Evolutionary conservation across 2,888 invertebrate genomes (phyloP).

Genomic region (Amaurobius ferox): DNA sequence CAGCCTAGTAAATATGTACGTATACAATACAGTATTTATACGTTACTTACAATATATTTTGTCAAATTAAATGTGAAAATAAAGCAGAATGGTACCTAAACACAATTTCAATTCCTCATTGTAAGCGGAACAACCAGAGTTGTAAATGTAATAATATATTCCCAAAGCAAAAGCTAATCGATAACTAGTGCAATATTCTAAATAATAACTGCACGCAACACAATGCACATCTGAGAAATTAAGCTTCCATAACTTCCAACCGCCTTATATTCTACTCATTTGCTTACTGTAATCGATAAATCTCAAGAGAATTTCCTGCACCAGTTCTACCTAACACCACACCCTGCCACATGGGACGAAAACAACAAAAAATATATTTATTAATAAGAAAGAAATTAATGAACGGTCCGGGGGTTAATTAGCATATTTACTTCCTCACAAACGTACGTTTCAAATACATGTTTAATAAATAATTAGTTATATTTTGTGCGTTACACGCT

Average conservation of each 20-base stretch:
- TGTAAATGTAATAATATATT: no score
- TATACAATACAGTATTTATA: no score
- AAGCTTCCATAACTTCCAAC: not conserved
- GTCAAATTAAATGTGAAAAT: no score
- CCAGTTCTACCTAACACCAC: conserved; percentile 39
- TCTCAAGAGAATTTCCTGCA: conserved; percentile 13
- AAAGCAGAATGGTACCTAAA: no score
- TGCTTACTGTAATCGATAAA: conserved; percentile 52
- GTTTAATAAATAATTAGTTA: not conserved
- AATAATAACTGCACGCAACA: no score
- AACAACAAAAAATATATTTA: conserved; percentile 47
- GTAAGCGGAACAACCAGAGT: no score
- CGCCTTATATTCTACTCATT: not conserved
- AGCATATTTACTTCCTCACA: conserved; percentile 41
- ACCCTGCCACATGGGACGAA: conserved; percentile 56
- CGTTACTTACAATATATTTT: no score
- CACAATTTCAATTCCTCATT: no score
- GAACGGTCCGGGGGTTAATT: conserved; percentile 40
- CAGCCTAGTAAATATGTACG: no score
- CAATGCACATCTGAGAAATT: not conserved
- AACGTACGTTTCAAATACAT: conserved; percentile 23
- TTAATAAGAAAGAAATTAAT: conserved; percentile 61
- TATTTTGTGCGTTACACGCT: no score
- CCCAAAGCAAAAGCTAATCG: no score
- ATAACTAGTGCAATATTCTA: no score